A percentile compares a stretch with the other conserved stretches of the same genome.
phyloP scores from a whole-genome alignment of 2,888 invertebrate genomes.

The Lasioglossum morio region DNA sequence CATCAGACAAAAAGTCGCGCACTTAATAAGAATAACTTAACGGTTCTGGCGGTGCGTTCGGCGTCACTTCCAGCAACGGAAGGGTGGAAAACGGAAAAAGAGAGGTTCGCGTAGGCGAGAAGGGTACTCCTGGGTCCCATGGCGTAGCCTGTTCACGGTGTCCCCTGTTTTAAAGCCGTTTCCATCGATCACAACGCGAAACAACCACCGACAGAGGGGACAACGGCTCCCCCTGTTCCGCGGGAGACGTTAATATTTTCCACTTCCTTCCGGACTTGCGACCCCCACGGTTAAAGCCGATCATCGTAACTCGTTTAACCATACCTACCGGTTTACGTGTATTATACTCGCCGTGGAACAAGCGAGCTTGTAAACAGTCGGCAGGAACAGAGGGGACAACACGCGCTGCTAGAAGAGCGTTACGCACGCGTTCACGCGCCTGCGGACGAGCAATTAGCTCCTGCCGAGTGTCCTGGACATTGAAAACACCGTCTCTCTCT shows the following conservation, averaged over 20 bases:
- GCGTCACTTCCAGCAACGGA: background rate
- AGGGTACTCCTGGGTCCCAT: background rate
- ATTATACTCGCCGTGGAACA: slow-evolving; percentile 3
- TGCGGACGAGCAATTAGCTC: slow-evolving; percentile 7
- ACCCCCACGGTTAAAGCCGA: slow-evolving; percentile 48
- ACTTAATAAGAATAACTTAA: no score
- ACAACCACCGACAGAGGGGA: slow-evolving; percentile 14
- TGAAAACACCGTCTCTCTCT: background rate
- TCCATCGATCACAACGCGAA: slow-evolving; percentile 31
- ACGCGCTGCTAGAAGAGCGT: background rate
- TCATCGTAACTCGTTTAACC: slow-evolving; percentile 65
- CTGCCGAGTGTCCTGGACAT: background rate
- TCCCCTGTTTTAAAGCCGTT: background rate
- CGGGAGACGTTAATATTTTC: slow-evolving; percentile 73
- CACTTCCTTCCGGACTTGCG: slow-evolving; percentile 74
- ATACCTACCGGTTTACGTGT: slow-evolving; percentile 41
- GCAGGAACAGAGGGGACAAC: background rate
- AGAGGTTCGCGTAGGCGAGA: background rate
- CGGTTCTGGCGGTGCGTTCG: background rate
- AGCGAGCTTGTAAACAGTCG: background rate
- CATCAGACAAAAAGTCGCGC: no score
- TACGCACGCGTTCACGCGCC: slow-evolving; percentile 6
- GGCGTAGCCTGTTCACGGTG: background rate
- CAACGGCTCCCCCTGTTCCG: slow-evolving; percentile 27
- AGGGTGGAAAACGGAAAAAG: background rate